Conservation (phyloP, 2,888 invertebrate genomes). For the Rotaria magnacalcarata region DNA sequence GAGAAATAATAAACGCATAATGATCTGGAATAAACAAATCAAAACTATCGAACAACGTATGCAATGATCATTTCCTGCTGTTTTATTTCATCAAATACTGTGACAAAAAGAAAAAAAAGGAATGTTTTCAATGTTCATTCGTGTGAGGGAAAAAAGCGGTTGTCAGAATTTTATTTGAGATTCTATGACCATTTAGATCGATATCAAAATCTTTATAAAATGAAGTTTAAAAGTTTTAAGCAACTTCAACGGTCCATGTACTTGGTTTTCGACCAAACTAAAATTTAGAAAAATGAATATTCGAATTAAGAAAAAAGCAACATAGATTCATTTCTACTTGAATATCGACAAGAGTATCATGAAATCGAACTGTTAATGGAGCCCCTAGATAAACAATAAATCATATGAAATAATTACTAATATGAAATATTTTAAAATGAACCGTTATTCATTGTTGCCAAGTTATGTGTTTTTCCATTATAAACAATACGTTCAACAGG, state of each 20-base stretch:
- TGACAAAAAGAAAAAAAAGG: not conserved
- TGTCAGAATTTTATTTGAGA: not conserved
- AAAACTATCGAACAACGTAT: not conserved
- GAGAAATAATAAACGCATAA: not conserved
- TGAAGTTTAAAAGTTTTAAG: not conserved
- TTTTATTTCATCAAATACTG: not conserved
- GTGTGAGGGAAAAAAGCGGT: not conserved
- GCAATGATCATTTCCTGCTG: no score
- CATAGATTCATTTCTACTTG: not conserved
- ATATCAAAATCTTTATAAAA: not conserved
- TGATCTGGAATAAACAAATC: not conserved
- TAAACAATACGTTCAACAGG: constrained; percentile 82
- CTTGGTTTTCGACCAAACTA: constrained; percentile 28
- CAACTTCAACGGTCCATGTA: not conserved
- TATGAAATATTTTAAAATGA: no score
- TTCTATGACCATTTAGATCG: not conserved
- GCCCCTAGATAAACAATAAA: not conserved
- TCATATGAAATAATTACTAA: not conserved
- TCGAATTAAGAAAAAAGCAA: not conserved
- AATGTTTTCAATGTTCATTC: no score
- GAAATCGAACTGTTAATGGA: not conserved
- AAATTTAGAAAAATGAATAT: not conserved
- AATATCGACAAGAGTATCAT: not conserved
- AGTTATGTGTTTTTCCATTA: constrained; percentile 62
- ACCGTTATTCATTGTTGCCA: constrained; percentile 65